Conservation (phyloP, 2,113 vertebrate species). For the Pachycephala philippinensis region DNA sequence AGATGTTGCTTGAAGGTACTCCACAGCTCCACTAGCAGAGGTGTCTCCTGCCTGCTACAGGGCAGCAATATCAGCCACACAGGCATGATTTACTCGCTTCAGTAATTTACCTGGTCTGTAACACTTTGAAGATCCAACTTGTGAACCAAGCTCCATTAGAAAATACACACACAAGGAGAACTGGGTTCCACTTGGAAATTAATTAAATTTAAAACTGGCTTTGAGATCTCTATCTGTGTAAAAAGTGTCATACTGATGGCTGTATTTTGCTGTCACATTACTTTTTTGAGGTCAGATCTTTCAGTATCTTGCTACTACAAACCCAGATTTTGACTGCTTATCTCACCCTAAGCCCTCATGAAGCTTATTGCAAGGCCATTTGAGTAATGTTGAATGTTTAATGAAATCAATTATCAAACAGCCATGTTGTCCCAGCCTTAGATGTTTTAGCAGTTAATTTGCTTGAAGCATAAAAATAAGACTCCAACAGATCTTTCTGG, state of each 20-base stretch:
- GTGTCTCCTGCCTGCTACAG: not conserved
- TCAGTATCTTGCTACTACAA: not conserved
- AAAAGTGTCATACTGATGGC: not conserved
- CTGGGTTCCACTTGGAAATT: not conserved
- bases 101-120: not conserved
- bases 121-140: not conserved
- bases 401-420: not conserved
- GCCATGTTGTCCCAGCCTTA: not conserved
- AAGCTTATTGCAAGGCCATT: not conserved
- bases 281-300: not conserved
- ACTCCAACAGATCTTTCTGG: not conserved
- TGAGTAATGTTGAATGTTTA: not conserved
- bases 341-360: not conserved
- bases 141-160: not conserved
- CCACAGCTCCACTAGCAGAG: not conserved
- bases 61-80: rapidly evolving
- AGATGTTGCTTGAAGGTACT: not conserved
- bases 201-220: not conserved
- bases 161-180: not conserved
- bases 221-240: not conserved
- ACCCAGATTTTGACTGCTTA: not conserved
- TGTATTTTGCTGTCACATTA: not conserved
- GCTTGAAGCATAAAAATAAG: not conserved
- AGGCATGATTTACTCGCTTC: not conserved
- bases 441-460: not conserved